Conservation (phyloP, 2,113 vertebrate species). For the Dermatemys mawii region DNA sequence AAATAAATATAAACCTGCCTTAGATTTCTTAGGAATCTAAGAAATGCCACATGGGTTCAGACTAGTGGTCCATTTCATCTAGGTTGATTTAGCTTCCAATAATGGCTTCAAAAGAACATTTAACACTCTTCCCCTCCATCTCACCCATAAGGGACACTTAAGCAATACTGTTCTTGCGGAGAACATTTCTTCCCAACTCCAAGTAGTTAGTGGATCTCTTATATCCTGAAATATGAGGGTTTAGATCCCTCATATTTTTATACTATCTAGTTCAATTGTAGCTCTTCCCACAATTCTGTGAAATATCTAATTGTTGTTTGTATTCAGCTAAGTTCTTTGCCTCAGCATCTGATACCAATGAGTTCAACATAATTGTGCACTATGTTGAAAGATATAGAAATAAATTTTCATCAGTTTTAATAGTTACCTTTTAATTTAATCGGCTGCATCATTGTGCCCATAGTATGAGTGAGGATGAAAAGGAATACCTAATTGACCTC, state of each 20-base stretch:
- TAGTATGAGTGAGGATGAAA: not conserved
- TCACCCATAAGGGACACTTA: not conserved
- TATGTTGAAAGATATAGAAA: not conserved
- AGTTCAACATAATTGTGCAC: not conserved
- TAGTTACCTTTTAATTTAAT: not conserved
- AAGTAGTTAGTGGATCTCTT: not conserved
- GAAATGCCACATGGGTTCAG: not conserved
- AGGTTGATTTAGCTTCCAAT: not conserved
- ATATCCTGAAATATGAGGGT: not conserved
- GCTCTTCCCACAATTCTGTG: not conserved
- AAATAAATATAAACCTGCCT: not conserved
- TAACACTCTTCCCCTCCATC: not conserved
- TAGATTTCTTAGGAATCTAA: not conserved
- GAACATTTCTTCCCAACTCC: not conserved
- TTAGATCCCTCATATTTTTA: not conserved
- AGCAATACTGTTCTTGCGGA: not conserved
- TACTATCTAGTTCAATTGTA: not conserved
- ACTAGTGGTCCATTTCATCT: not conserved
- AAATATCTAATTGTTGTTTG: not conserved
- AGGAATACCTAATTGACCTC: not conserved
- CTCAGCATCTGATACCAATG: not conserved
- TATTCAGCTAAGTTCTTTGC: not conserved
- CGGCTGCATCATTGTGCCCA: not conserved
- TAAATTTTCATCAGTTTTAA: not conserved
- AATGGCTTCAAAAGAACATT: not conserved